Evolutionary conservation across 2,113 vertebrate genomes (phyloP).

Genomic region (Cyprinus carpio): DNA sequence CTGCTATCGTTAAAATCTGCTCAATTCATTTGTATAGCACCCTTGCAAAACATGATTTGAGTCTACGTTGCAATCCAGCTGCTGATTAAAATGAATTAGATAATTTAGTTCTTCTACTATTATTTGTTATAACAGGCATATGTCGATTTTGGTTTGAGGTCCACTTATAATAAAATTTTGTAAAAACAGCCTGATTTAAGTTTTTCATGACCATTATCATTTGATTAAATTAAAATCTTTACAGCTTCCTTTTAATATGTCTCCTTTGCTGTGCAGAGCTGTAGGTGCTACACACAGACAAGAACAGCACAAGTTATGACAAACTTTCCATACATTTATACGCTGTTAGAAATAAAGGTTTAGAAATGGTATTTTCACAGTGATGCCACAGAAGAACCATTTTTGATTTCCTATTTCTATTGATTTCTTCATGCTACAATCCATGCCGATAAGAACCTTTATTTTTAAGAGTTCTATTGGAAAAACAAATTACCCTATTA

Average conservation of each 20-base stretch:
- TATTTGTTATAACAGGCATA: background rate
- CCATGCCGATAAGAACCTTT: background rate
- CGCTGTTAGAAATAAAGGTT: background rate
- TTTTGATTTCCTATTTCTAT: background rate
- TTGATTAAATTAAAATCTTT: background rate
- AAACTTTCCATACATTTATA: background rate
- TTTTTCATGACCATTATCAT: background rate
- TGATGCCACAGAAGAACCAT: background rate
- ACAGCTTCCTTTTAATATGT: background rate
- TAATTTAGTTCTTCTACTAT: background rate
- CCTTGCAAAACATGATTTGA: background rate
- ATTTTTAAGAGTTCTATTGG: background rate
- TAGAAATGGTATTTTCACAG: background rate
- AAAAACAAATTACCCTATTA: background rate
- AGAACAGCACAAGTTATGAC: background rate
- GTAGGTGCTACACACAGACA: background rate
- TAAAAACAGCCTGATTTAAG: background rate
- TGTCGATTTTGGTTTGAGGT: background rate
- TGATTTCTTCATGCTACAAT: no score
- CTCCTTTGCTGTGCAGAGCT: background rate
- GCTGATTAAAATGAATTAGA: background rate
- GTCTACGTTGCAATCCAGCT: background rate
- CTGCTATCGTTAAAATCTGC: constrained; percentile 26
- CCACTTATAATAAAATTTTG: background rate
- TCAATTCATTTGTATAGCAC: background rate